Evolutionary conservation across 2,797 vertebrate genomes (phyloP), one percentile per base, ranked within the genome.

Genomic region (Delichon dasypus): DNA sequence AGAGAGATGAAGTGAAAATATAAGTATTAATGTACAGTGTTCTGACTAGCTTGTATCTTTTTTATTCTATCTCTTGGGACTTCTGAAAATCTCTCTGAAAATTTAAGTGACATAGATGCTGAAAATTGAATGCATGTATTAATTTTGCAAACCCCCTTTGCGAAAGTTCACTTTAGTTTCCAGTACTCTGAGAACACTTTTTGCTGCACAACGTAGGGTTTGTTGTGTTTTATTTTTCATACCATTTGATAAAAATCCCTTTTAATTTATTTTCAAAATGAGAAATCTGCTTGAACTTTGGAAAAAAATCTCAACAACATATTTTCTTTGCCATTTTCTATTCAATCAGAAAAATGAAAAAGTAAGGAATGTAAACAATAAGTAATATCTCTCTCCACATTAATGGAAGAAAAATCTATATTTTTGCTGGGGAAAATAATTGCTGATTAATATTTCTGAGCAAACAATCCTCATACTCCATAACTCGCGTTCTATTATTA

Each of bases 91-190:
- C 67, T 89, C 72, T 89, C 81, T 81, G 88, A 78, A 94, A 91
- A 90, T 77, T 58, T 85, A 90, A 75, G 65, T 82, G 84, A 89
- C 4, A 2, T 87, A 82, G 67, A 55, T 40, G 73, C 8, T 74
- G 75, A 75, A 90, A 92, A 90, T 29, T 64, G 53, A 93, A 93
- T 89, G 67, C 54, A 90, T 92, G 90, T 87, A 92, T 78, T 84
- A 81, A 73, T 90, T 90, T 88, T 89, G 18, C 30, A 93, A 79
- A 75, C 90, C 80, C 42, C 64, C 65, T 84, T 90, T 92, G 40
- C 19, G 73, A 55, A 81, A 14, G 5, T 78, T 84, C 23, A 29
- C 18, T 62, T 75, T 78, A 36, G 26, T 78, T 73, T 89, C 26
- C 40, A 76, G 36, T 20, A 72, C 16, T 86, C 21, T 22, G 22